phyloP scores from a whole-genome alignment of 2,113 vertebrate genomes.

The Haemorhous mexicanus region DNA sequence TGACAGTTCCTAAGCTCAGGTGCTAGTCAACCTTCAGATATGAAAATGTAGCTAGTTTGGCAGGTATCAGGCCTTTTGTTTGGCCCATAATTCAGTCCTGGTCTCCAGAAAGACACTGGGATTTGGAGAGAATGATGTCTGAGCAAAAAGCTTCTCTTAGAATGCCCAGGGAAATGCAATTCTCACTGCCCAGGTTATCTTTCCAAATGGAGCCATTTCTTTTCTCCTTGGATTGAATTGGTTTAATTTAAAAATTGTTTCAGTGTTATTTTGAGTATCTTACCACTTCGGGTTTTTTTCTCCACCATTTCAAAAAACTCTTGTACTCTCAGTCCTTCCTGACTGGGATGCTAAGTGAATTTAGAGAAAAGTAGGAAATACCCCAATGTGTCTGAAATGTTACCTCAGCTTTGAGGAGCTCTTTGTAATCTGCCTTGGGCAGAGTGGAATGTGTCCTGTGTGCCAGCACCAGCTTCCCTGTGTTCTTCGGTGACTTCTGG shows the following conservation, averaged over 20 bases:
- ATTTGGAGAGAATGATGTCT: background rate
- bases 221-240: background rate
- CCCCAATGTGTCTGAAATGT: fast-evolving
- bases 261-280: background rate
- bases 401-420: background rate
- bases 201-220: background rate
- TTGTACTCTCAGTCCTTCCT: background rate
- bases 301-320: background rate
- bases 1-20: background rate
- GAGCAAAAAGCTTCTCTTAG: background rate
- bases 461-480: background rate
- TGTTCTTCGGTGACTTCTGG: fast-evolving
- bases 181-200: background rate
- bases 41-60: background rate
- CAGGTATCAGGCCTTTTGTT: background rate
- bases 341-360: background rate
- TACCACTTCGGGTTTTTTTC: background rate
- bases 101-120: background rate
- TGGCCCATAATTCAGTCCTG: background rate
- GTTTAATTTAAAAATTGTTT: background rate
- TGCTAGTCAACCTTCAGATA: background rate
- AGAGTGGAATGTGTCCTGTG: background rate
- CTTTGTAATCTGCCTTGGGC: background rate
- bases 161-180: background rate
- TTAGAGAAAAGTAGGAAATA: background rate